phyloP scores from a whole-genome alignment of 2,113 vertebrate genomes.

The Rhynchopsitta pachyrhyncha region DNA sequence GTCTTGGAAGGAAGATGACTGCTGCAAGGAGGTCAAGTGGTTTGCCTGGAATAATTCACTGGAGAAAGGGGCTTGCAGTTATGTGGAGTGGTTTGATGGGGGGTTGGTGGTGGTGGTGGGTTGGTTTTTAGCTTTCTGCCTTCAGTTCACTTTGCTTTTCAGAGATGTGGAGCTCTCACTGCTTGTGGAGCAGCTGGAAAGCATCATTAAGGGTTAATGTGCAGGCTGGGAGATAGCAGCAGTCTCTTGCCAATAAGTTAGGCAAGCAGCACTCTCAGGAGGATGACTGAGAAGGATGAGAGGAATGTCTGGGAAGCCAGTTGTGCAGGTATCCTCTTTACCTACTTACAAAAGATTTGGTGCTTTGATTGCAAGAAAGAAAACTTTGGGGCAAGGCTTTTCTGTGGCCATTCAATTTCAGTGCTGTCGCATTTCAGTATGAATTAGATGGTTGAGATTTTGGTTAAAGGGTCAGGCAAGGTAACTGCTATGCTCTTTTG shows the following conservation, averaged over 20 bases:
- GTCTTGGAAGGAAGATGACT: background rate
- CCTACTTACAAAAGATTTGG: background rate
- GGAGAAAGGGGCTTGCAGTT: background rate
- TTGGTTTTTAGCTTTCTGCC: background rate
- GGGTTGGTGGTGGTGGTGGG: background rate
- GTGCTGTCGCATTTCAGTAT: background rate
- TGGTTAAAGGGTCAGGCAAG: background rate
- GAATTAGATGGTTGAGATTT: background rate
- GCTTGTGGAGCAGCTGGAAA: background rate
- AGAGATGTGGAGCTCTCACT: background rate
- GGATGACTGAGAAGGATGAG: slow-evolving; percentile 12
- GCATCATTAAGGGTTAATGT: slow-evolving; percentile 35
- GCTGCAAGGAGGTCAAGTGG: background rate
- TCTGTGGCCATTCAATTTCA: background rate
- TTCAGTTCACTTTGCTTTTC: background rate
- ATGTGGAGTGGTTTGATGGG: background rate
- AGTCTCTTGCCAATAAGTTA: background rate
- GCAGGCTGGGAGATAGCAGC: background rate
- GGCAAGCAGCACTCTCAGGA: background rate
- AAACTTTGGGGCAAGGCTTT: background rate
- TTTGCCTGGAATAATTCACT: background rate
- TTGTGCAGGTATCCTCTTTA: slow-evolving; percentile 46
- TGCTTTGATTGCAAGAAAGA: background rate
- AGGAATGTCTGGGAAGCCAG: background rate
- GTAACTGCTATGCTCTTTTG: background rate